Base-by-base conservation (phyloP, 2,888 invertebrate species). In the Agelastica alni region DNA sequence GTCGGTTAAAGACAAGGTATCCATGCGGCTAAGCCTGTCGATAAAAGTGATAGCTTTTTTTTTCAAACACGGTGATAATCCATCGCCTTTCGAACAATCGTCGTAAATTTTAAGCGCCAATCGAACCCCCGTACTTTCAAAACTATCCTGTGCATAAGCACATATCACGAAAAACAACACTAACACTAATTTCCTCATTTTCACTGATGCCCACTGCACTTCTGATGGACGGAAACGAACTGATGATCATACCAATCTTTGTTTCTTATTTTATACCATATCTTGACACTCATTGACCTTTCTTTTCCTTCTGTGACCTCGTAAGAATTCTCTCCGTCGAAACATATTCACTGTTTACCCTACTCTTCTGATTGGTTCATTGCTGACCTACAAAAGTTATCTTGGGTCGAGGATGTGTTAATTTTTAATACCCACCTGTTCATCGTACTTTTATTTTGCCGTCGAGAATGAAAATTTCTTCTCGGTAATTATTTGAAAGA, bases 1-100 rank as follows among this genome's bases (percentile, higher is more conserved):
- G 60, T 89, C 87, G 9, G 82, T 79, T 53, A 87, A 73, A 12
- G 81, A 76, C 14, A 84, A 66, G 13, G 83, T 80, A 16, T 88
- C 87, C 78, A 91, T 86, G 55, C 86, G 82, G 0, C 86, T 83
- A 17, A 90, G 82, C 42, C 91, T 80, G 68, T 91, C 91, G 62
- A 91, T 84, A 72, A 91, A 90, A 1, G 88, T 78, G 52, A 91
- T 85, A 0, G 90, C 90, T 71, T 90, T 91, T 75, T 88, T 89
- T 79, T 91, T 91, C 44, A 91, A 77, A 71, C 91, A 91, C 16
- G 87, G 86, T 46, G 86, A 78, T 46, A 91, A 79, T 41, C 87
- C 89, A 54, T 86, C 86, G 1, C 85, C 76, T 59, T 83, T 82
- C 58, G 84, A 83, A 70, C 91, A 91, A 66, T 91, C 91, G 64